phyloP scores from a whole-genome alignment of 1,140 invertebrate genomes.

The Eurosta solidaginis region DNA sequence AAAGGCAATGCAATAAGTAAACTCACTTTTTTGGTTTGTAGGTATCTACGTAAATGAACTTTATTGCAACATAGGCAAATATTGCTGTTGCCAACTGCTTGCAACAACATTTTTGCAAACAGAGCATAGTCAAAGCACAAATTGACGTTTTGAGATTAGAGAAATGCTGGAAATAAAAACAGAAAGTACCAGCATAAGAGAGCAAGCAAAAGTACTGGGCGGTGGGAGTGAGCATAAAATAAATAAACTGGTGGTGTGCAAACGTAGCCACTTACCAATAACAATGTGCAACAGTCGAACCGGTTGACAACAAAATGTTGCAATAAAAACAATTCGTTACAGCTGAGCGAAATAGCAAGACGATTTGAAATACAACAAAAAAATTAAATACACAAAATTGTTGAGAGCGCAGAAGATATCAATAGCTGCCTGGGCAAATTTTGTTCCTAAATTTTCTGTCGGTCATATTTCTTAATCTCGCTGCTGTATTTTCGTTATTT shows the following conservation, averaged over 20 bases:
- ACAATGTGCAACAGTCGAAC: conserved; percentile 10
- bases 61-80: background rate
- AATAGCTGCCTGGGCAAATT: too few relatives aligned
- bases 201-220: background rate
- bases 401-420: background rate
- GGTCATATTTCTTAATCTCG: too few relatives aligned
- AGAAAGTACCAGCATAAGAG: background rate
- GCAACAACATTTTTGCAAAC: background rate
- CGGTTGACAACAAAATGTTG: background rate
- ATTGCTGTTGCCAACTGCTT: background rate
- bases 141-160: conserved; percentile 21
- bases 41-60: background rate
- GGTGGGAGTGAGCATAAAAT: background rate
- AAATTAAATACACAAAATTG: background rate
- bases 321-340: background rate
- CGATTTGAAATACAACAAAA: too few relatives aligned
- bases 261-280: background rate
- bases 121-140: background rate
- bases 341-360: too few relatives aligned
- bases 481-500: too few relatives aligned
- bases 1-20: background rate
- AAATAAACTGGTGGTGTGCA: background rate
- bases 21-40: background rate
- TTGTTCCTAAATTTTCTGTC: too few relatives aligned
- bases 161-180: background rate